Evolutionary conservation across 1,140 invertebrate genomes (phyloP).

Genomic region (Zelostemma sp.): DNA sequence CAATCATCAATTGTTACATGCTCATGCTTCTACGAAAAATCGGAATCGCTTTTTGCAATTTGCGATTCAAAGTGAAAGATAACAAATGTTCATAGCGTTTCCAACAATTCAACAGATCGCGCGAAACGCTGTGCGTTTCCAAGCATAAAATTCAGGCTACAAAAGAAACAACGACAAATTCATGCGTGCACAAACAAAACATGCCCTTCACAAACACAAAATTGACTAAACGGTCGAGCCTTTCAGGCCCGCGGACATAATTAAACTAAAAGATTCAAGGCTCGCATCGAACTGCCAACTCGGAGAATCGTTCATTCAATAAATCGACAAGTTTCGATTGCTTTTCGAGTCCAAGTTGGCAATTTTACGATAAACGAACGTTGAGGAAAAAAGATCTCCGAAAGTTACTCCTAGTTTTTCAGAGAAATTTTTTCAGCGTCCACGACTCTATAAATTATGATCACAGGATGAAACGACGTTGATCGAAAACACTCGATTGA

Average conservation of each 20-base stretch:
- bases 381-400: background rate
- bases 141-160: background rate
- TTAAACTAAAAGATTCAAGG: background rate
- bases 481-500: no score
- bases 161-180: background rate
- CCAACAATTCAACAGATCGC: background rate
- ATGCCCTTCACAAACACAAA: background rate
- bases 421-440: background rate
- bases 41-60: background rate
- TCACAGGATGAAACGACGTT: background rate
- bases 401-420: background rate
- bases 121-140: background rate
- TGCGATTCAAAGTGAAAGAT: background rate
- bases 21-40: background rate
- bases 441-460: background rate
- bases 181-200: conserved; percentile 4
- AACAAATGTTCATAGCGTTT: background rate
- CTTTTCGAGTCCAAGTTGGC: background rate
- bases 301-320: background rate
- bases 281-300: background rate
- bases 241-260: background rate
- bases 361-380: background rate
- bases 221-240: background rate
- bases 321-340: background rate
- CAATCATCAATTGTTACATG: background rate